phyloP scores from a whole-genome alignment of 2,797 vertebrate species.

The Acrossocheilus wenchowensis region DNA sequence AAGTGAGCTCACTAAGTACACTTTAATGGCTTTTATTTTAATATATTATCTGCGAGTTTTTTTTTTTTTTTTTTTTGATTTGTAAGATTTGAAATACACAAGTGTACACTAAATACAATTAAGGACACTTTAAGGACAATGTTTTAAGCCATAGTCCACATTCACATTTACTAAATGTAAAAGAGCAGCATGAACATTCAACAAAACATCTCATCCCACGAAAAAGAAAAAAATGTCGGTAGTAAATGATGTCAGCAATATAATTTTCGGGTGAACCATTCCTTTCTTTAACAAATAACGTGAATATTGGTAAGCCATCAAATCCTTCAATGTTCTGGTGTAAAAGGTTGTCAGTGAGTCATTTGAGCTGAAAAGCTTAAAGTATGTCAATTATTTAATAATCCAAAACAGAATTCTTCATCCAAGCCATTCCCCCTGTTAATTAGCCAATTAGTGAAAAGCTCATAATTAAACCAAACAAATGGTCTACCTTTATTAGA shows the following conservation, averaged over 20 bases:
- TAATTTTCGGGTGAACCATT: not conserved
- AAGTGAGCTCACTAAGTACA: not conserved
- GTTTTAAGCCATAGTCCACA: not conserved
- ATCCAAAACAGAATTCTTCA: conserved; percentile 8
- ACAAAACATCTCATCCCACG: not conserved
- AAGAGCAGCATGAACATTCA: not conserved
- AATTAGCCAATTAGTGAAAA: conserved; percentile 21
- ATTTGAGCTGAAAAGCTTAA: conserved; percentile 2
- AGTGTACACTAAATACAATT: not conserved
- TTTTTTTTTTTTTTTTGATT: too few relatives aligned
- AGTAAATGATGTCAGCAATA: not conserved
- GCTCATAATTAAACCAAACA: not conserved
- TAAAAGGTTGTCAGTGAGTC: not conserved
- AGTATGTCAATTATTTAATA: conserved; percentile 2
- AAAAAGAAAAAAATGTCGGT: not conserved
- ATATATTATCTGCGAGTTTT: not conserved
- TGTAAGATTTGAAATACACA: too few relatives aligned
- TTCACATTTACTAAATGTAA: not conserved
- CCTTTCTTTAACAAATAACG: not conserved
- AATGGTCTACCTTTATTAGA: not conserved
- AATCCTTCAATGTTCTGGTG: not conserved
- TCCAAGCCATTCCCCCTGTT: not conserved
- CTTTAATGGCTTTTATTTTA: not conserved
- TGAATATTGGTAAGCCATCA: not conserved
- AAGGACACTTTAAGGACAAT: too few relatives aligned